Conservation (phyloP, 2,113 vertebrate species). For the Xenopus borealis region DNA sequence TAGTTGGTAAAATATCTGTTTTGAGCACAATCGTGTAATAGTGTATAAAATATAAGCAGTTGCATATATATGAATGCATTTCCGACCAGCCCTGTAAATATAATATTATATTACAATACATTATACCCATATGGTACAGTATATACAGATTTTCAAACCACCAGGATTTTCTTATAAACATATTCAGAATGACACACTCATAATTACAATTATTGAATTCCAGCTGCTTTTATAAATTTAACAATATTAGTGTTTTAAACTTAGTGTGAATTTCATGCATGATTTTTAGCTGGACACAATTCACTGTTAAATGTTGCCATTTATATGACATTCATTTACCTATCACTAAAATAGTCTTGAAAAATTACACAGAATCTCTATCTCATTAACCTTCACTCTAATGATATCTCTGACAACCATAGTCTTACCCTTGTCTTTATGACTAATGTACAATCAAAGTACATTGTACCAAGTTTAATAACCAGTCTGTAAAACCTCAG, state of each 20-base stretch:
- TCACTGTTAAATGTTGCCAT: conserved; percentile 15
- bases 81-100: too few relatives aligned
- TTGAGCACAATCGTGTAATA: too few relatives aligned
- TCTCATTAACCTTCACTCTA: conserved; percentile 43
- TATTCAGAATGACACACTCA: conserved; percentile 36
- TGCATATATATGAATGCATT: too few relatives aligned
- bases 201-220: conserved; percentile 43
- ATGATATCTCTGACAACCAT: conserved; percentile 44
- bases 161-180: background rate
- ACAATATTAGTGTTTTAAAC: background rate
- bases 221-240: conserved; percentile 18
- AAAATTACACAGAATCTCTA: conserved; percentile 24
- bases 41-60: too few relatives aligned
- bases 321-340: conserved; percentile 17
- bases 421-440: conserved; percentile 39
- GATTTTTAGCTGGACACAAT: background rate
- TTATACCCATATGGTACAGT: too few relatives aligned
- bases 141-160: too few relatives aligned
- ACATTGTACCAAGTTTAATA: conserved; percentile 35
- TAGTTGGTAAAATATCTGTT: too few relatives aligned
- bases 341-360: conserved; percentile 19
- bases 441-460: conserved; percentile 40
- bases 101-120: too few relatives aligned
- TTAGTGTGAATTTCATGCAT: background rate
- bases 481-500: conserved; percentile 24